Evolutionary conservation across 2,113 vertebrate species (phyloP).

Genomic region (Herpetotheres cachinnans): DNA sequence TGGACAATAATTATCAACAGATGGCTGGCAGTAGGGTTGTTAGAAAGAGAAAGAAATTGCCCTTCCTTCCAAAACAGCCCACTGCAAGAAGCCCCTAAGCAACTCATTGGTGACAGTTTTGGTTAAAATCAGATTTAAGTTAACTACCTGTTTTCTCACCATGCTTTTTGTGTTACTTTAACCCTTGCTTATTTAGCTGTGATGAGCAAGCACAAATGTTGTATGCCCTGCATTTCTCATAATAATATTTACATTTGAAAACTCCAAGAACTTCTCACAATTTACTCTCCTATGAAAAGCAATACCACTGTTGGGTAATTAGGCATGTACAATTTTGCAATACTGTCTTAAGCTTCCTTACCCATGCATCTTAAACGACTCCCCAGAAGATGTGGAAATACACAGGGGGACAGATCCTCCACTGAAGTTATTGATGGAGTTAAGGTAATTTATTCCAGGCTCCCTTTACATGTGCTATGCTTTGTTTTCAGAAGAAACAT

Average conservation of each 20-base stretch:
- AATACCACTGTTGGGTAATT: neutral
- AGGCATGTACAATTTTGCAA: neutral
- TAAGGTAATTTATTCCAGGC: conserved; percentile 1
- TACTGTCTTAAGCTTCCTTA: conserved; percentile 62
- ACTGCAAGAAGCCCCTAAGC: neutral
- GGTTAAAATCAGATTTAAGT: conserved; percentile 62
- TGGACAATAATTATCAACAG: conserved; percentile 93
- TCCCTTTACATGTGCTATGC: neutral
- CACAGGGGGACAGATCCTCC: neutral
- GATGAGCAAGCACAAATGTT: neutral
- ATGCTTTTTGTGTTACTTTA: conserved; percentile 51
- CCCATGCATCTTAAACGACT: neutral
- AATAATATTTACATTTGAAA: neutral
- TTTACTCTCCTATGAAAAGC: neutral
- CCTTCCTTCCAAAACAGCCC: conserved; percentile 12
- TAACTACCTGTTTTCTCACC: conserved; percentile 48
- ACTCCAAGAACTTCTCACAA: neutral
- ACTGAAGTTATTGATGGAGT: neutral
- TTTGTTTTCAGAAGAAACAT: conserved; percentile 7
- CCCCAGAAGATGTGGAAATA: conserved; percentile 2
- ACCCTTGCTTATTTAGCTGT: neutral
- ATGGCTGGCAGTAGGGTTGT: conserved; percentile 81
- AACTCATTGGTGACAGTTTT: conserved; percentile 51
- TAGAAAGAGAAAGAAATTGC: conserved; percentile 21
- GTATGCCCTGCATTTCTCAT: neutral